A percentile compares a stretch with the other conserved stretches of the same genome.
Evolutionary conservation across 2,888 invertebrate species (phyloP).

Genomic region (Chelonus formosanus): DNA sequence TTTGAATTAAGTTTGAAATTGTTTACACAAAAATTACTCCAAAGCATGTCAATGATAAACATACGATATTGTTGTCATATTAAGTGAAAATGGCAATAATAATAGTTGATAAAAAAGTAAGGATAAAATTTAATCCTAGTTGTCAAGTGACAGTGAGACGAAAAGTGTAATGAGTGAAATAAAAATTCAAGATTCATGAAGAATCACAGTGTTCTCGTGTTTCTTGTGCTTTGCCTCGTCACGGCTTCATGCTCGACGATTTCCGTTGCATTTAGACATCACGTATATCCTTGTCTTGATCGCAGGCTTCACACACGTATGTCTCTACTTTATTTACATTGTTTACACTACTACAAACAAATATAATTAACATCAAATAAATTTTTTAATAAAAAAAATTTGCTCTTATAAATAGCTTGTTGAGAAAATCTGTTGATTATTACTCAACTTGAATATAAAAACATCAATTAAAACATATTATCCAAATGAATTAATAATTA

Average conservation of each 20-base stretch:
- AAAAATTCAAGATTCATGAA: slow-evolving; percentile 14
- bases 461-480: too few relatives aligned
- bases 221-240: slow-evolving; percentile 27
- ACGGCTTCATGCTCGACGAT: slow-evolving; percentile 31
- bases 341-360: not conserved
- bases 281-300: slow-evolving; percentile 35
- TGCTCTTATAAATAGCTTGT: too few relatives aligned
- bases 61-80: too few relatives aligned
- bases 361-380: not conserved
- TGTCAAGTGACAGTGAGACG: slow-evolving; percentile 1
- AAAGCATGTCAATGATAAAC: too few relatives aligned
- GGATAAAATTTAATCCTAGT: not conserved
- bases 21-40: too few relatives aligned
- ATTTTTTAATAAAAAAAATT: too few relatives aligned
- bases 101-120: not conserved
- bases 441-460: too few relatives aligned
- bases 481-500: too few relatives aligned
- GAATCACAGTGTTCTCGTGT: slow-evolving; percentile 29
- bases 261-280: slow-evolving; percentile 27
- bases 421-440: too few relatives aligned
- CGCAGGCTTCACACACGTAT: slow-evolving; percentile 35
- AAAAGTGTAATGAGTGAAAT: slow-evolving; percentile 3
- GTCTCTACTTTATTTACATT: slow-evolving; percentile 20
- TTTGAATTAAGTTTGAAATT: too few relatives aligned
- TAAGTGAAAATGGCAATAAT: too few relatives aligned